These are phyloP conservation scores for Meda fulgida DNA, from an alignment of 2,797 vertebrate species.

Conservation along the genomic window DNA sequence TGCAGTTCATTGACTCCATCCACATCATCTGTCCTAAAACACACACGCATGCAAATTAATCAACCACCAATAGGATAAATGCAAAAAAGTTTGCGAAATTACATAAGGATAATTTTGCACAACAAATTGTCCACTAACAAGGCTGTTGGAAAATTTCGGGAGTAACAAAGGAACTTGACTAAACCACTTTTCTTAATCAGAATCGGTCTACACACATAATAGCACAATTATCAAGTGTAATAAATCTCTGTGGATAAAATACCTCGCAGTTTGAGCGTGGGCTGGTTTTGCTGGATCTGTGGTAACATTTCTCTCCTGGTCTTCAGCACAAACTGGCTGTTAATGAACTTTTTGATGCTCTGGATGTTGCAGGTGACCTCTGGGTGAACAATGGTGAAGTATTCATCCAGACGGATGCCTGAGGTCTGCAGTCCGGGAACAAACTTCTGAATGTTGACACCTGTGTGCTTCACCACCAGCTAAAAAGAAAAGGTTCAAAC, in stretches of 20 bases:
- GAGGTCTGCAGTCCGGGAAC: slow-evolving; percentile 72
- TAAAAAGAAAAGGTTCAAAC: slow-evolving; percentile 57
- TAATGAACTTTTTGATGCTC: slow-evolving; percentile 75
- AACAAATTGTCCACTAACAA: not conserved
- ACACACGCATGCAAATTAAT: not conserved
- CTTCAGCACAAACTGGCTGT: slow-evolving; percentile 78
- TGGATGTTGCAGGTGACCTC: slow-evolving; percentile 74
- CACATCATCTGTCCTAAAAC: slow-evolving; percentile 80
- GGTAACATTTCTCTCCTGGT: slow-evolving; percentile 68
- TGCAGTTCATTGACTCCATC: slow-evolving; percentile 76
- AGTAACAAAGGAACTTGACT: not conserved
- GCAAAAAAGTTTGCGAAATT: not conserved
- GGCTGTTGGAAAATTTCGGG: not conserved
- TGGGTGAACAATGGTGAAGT: slow-evolving; percentile 79
- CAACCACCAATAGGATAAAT: not conserved
- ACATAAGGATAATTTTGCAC: not conserved
- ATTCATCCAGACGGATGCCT: slow-evolving; percentile 70
- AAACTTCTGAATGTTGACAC: slow-evolving; percentile 82
- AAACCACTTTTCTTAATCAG: not conserved
- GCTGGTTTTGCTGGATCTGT: slow-evolving; percentile 62
- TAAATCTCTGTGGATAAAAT: not conserved
- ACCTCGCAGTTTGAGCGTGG: slow-evolving; percentile 76
- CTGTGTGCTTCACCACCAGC: slow-evolving; percentile 78
- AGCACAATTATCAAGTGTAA: not conserved
- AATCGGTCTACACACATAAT: not conserved